phyloP scores from a whole-genome alignment of 2,888 invertebrate genomes.

The Neelides folsomi region DNA sequence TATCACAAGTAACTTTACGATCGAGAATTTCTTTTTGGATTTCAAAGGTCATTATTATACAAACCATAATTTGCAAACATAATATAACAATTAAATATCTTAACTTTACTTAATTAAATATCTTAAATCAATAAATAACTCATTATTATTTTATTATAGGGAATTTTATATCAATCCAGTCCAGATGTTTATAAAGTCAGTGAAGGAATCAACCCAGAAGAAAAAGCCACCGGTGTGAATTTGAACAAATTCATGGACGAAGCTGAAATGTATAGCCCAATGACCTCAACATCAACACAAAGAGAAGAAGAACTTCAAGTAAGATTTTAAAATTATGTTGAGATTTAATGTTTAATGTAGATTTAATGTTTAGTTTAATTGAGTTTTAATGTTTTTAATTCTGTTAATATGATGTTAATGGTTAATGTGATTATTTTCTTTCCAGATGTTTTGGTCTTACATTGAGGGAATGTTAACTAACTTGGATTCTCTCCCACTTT shows the following conservation, averaged over 20 bases:
- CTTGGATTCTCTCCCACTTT: constrained; percentile 75
- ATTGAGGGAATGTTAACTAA: constrained; percentile 95
- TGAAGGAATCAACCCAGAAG: constrained; percentile 16
- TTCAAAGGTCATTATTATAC: no score
- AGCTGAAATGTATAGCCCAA: constrained; percentile 81
- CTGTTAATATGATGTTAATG: not conserved
- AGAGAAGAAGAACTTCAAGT: constrained; percentile 80
- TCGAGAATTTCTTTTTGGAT: no score
- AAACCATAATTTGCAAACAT: no score
- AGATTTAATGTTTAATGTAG: constrained; percentile 29
- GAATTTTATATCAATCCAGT: constrained; percentile 15
- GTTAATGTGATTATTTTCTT: not conserved
- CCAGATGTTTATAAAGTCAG: constrained; percentile 18
- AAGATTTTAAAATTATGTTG: constrained; percentile 14
- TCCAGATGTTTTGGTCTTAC: constrained; percentile 80
- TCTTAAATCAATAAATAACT: not conserved
- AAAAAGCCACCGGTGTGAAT: constrained; percentile 10
- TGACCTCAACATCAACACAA: constrained; percentile 89
- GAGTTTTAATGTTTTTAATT: not conserved
- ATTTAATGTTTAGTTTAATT: not conserved
- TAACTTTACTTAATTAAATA: not conserved
- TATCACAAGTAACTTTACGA: no score
- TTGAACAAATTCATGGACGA: constrained; percentile 46
- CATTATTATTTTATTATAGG: constrained; percentile 13
- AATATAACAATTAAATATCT: no score